These are phyloP conservation scores for Bombylius discolor DNA, from an alignment of 2,888 invertebrate species.

Conservation along the genomic window DNA sequence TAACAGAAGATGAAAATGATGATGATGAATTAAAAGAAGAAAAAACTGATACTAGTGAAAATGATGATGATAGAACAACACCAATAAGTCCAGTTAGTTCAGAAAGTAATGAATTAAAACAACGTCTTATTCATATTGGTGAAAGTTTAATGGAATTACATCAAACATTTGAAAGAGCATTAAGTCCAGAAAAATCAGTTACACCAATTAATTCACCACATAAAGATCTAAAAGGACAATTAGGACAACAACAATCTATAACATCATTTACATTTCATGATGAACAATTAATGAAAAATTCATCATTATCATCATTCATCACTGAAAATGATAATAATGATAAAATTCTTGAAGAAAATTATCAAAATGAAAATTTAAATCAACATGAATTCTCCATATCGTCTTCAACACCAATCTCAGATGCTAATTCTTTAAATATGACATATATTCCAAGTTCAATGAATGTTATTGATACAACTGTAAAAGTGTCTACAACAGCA, in stretches of 20 bases:
- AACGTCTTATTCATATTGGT: constrained; percentile 19
- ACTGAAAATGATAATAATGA: no score
- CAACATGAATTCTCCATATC: no score
- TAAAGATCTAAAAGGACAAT: no score
- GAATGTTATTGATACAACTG: not conserved
- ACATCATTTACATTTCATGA: not conserved
- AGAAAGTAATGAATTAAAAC: constrained; percentile 15
- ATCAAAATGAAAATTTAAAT: no score
- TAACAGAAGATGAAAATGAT: not conserved
- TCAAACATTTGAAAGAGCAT: constrained; percentile 16
- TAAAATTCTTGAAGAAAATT: no score
- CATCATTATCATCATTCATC: no score
- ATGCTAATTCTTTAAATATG: no score
- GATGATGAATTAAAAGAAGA: not conserved
- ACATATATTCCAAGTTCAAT: no score
- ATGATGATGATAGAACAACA: not conserved
- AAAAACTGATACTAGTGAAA: not conserved
- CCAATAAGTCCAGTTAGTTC: no score
- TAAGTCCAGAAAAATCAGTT: constrained; percentile 13
- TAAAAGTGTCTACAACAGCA: not conserved
- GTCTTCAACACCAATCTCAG: no score
- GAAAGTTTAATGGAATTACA: constrained; percentile 18
- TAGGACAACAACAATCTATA: not conserved
- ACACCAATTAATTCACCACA: constrained; percentile 4
- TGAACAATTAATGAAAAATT: not conserved